Conservation (phyloP, 2,797 vertebrate species). For the Anguilla obscura region DNA sequence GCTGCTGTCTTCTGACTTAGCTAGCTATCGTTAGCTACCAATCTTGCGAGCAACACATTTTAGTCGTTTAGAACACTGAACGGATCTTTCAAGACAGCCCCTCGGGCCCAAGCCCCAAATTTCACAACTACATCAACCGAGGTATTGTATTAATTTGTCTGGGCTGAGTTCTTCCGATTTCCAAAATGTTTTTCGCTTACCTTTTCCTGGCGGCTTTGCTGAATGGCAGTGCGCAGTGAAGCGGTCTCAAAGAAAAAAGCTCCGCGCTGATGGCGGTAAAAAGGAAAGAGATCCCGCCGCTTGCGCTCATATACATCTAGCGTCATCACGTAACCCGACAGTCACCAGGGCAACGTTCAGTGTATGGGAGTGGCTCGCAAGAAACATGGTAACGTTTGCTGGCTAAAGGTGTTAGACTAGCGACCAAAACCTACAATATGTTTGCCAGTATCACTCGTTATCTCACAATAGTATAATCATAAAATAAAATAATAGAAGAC, state of each 20-base stretch:
- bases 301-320: conserved; percentile 93
- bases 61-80: background rate
- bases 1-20: conserved; percentile 65
- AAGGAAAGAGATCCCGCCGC: conserved; percentile 88
- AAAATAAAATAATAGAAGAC: background rate
- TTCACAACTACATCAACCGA: background rate
- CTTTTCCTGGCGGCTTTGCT: conserved; percentile 52
- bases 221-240: conserved; percentile 68
- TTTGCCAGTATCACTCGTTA: background rate
- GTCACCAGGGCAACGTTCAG: conserved; percentile 70
- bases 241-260: conserved; percentile 68
- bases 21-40: conserved; percentile 24
- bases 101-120: background rate
- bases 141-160: background rate
- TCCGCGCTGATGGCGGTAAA: conserved; percentile 91
- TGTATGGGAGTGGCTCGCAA: conserved; percentile 42
- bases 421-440: background rate
- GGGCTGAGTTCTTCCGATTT: background rate
- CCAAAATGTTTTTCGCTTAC: conserved; percentile 38
- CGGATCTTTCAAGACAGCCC: background rate
- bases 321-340: conserved; percentile 87
- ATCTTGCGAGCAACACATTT: conserved; percentile 3
- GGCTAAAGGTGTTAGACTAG: background rate
- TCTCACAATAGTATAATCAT: background rate
- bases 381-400: conserved; percentile 11